Conservation (phyloP, 2,797 vertebrate species). For the Diplodus sargus region DNA sequence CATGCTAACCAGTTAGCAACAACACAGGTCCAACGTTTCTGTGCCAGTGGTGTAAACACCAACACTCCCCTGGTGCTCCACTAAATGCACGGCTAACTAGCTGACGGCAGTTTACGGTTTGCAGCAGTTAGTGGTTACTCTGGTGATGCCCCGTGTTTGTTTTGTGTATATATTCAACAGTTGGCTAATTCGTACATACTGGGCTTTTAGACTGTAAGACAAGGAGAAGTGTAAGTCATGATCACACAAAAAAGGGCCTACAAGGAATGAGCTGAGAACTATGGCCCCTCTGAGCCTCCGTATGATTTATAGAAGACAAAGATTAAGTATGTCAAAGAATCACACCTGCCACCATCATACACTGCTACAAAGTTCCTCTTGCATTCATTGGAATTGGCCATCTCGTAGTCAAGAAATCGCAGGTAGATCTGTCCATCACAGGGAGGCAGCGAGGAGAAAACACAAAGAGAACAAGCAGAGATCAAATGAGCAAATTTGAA, state of each 20-base stretch:
- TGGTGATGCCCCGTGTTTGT: too few relatives aligned
- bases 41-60: too few relatives aligned
- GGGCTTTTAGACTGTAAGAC: neutral
- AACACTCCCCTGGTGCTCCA: too few relatives aligned
- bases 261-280: neutral
- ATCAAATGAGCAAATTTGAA: constrained; percentile 28
- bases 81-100: too few relatives aligned
- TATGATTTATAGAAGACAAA: neutral
- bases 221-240: neutral
- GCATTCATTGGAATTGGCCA: constrained; percentile 99
- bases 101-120: too few relatives aligned
- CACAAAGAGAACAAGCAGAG: constrained; percentile 23
- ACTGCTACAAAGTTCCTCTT: constrained; percentile 99
- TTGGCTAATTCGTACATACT: too few relatives aligned
- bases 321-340: neutral
- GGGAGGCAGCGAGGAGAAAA: neutral
- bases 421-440: constrained; percentile 91
- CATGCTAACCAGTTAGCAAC: too few relatives aligned
- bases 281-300: neutral
- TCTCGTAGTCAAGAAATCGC: constrained; percentile 98
- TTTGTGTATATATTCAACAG: too few relatives aligned
- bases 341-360: constrained; percentile 93
- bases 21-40: too few relatives aligned
- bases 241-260: neutral
- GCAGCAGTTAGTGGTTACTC: too few relatives aligned